phyloP scores from a whole-genome alignment of 1,140 invertebrate species.

The Drosophila cardini region DNA sequence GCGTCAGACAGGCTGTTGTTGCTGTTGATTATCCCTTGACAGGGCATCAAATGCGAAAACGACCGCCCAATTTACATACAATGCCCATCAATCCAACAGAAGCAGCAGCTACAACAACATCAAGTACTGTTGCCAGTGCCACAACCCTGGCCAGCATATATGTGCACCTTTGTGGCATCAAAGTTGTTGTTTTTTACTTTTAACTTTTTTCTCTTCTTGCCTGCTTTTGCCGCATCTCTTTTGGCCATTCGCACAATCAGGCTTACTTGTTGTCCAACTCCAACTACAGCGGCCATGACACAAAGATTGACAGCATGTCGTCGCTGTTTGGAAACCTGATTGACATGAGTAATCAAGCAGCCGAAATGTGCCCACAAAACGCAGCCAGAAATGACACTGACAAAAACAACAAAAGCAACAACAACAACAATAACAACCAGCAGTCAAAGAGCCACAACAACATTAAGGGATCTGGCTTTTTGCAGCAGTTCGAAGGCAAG shows the following conservation, averaged over 20 bases:
- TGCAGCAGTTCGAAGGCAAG: not conserved
- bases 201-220: slow-evolving; percentile 19
- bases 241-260: slow-evolving; percentile 60
- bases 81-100: slow-evolving; percentile 76
- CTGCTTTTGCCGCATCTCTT: slow-evolving; percentile 19
- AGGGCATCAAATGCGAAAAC: slow-evolving; percentile 82
- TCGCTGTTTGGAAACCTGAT: slow-evolving; percentile 82
- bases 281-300: slow-evolving; percentile 80
- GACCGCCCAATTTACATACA: slow-evolving; percentile 83
- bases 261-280: slow-evolving; percentile 75
- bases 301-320: slow-evolving; percentile 83
- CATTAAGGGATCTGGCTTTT: slow-evolving; percentile 2
- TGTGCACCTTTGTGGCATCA: slow-evolving; percentile 78
- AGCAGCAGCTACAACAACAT: slow-evolving; percentile 55
- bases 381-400: slow-evolving; percentile 80
- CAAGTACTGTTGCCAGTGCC: slow-evolving; percentile 57
- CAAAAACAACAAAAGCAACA: slow-evolving; percentile 45
- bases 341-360: slow-evolving; percentile 83
- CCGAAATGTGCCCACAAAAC: slow-evolving; percentile 83
- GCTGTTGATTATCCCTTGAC: slow-evolving; percentile 83
- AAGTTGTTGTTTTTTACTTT: slow-evolving; percentile 45
- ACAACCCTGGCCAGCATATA: slow-evolving; percentile 20
- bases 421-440: slow-evolving; percentile 16
- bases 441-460: slow-evolving; percentile 2
- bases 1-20: slow-evolving; percentile 34